Evolutionary conservation across 35 echinoderm and acorn worm genomes (phyloP).

Genomic region (Chiridota heheva): DNA sequence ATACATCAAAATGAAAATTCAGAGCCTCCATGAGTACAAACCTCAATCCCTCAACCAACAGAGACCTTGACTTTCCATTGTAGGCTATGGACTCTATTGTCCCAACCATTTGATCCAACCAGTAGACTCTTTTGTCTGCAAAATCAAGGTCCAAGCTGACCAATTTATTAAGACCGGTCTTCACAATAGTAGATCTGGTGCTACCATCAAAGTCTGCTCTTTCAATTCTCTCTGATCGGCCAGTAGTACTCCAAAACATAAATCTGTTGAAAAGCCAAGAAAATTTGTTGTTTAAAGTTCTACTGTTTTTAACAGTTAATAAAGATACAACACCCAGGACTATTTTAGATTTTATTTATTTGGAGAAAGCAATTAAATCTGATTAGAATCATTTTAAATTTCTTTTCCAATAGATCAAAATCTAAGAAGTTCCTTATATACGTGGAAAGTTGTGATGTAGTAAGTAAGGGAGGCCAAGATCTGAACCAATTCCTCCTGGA

Average conservation of each 20-base stretch:
- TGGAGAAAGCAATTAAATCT: neutral
- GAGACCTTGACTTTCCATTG: constrained; percentile 43
- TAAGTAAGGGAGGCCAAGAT: too few relatives aligned
- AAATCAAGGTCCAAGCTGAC: constrained; percentile 70
- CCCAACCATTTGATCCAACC: constrained; percentile 67
- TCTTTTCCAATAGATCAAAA: neutral
- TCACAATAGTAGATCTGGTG: constrained; percentile 20
- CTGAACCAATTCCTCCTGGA: too few relatives aligned
- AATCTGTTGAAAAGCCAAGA: constrained; percentile 12
- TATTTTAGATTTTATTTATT: neutral
- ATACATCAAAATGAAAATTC: too few relatives aligned
- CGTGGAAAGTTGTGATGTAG: too few relatives aligned
- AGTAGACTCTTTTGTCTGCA: constrained; percentile 78
- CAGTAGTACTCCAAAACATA: constrained; percentile 74
- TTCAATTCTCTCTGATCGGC: constrained; percentile 49
- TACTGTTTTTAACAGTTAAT: neutral
- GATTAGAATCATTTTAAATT: neutral
- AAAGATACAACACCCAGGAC: neutral
- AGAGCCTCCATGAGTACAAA: too few relatives aligned
- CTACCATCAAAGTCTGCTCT: constrained; percentile 56
- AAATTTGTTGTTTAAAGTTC: neutral
- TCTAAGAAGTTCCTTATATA: neutral
- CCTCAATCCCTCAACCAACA: constrained; percentile 31
- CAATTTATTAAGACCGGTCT: constrained; percentile 24
- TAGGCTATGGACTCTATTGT: constrained; percentile 74